These are phyloP conservation scores for Neodon shergylaensis DNA, from an alignment of 2,113 vertebrate genomes.

Conservation along the genomic window DNA sequence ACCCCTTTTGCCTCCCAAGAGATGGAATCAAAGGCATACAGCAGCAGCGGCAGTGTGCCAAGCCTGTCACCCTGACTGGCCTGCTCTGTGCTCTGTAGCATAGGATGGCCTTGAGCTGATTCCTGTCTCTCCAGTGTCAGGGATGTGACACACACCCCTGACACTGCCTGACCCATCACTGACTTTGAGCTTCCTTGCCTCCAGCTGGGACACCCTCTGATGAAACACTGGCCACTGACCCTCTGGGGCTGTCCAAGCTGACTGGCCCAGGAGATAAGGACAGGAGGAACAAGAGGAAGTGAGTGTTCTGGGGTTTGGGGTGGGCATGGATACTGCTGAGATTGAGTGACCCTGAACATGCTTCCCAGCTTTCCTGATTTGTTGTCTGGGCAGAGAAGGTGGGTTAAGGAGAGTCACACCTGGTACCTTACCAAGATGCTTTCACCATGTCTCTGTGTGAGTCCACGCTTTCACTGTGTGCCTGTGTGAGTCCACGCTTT, in stretches of 20 bases:
- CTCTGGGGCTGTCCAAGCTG: slow-evolving; percentile 92
- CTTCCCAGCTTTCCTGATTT: not conserved
- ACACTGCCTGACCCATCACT: not conserved
- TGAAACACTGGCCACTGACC: slow-evolving; percentile 89
- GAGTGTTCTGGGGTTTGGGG: slow-evolving; percentile 48
- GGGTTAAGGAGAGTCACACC: not conserved
- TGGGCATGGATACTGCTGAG: not conserved
- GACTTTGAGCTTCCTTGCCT: slow-evolving; percentile 1
- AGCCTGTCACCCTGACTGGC: not conserved
- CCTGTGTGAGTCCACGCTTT: no score
- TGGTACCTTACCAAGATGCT: not conserved
- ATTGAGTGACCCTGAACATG: not conserved
- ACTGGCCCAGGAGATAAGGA: slow-evolving; percentile 94
- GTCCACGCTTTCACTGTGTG: no score
- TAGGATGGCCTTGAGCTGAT: not conserved
- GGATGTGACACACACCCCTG: not conserved
- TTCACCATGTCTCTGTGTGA: not conserved
- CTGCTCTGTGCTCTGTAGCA: not conserved
- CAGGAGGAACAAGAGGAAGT: slow-evolving; percentile 97
- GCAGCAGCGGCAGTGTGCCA: not conserved
- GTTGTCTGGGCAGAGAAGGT: not conserved
- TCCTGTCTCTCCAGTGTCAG: no score
- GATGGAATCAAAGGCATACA: not conserved
- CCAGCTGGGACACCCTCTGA: slow-evolving; percentile 93
- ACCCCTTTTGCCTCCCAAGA: no score